Evolutionary conservation across 30 jellyfish, hydroid and myxozoan genomes (phyloP), one percentile per base, ranked within the genome.

Genomic region (Pseudorhiza aurosa): DNA sequence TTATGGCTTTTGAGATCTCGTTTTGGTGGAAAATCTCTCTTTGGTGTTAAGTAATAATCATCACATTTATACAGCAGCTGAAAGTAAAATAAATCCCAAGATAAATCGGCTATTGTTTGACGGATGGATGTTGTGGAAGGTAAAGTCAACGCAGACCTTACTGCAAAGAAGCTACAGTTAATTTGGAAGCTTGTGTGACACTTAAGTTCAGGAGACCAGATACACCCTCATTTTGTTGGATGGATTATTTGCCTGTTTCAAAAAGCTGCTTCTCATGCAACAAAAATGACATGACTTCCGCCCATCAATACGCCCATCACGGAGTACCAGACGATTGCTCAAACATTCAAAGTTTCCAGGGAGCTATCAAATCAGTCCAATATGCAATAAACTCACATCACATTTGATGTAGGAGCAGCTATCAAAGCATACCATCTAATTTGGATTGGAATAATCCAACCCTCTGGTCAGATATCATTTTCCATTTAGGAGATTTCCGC

Each of bases 381-480:
- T 35, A 58, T 76, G 80, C 11, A 21, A 7, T 76, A 60, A 58
- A 76, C 88, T 0, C 88, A 76, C 30, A 59, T 76, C 11, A 58
- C 88, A 59, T 2, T 76, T 42, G 88, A 76, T 28, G 68, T 33
- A 0, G 87, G 87, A 0, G 88, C 72, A 0, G 88, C 88, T 4
- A 76, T 76, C 27, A 76, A 76, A 44, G 72, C 80, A 3, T 76
- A 27, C 50, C 88, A 60, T 32, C 81, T 76, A 1, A 7, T 76
- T 1, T 76, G 80, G 88, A 76, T 19, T 80, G 84, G 91, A 80
- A 80, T 43, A 62, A 58, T 39, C 91, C 83, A 7, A 60, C 60
- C 35, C 42, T n/a, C 1, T 56, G 2, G 33, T 18, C 39, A 53
- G 82, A 77, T 17, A 43, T 80, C 76, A 17, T 80, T 33, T 26